Base-by-base conservation (phyloP, 1,140 invertebrate genomes). In the Nylanderia fulva region DNA sequence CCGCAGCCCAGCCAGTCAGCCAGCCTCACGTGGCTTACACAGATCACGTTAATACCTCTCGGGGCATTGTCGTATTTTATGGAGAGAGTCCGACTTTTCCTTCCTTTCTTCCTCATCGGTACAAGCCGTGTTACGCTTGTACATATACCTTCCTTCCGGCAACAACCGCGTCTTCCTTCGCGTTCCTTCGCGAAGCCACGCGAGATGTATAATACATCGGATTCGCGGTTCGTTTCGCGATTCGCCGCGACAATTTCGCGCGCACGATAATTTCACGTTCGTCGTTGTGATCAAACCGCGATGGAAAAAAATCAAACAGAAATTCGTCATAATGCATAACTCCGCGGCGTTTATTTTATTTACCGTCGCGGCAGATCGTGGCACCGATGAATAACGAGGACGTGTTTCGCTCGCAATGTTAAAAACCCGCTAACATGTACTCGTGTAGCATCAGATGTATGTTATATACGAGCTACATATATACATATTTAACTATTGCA, bases 41-140 rank as follows among this genome's bases (percentile, higher is more conserved):
- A 90, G 88, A 90, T 90, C 88, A 90, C 85, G 86, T 90, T 90
- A 89, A 90, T 90, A 84, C 88, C 83, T 87, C 85, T 64, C 61
- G 33, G 83, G 83, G 82, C 60, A 89, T 90, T 85, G 88, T 89
- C 82, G 88, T 90, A 85, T 87, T 90, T 90, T 85, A 90, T 77
- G 66, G 85, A 86, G 84, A 68, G 64, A 58, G 72, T 29, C 52
- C 85, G 79, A 88, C 79, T 86, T 89, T 86, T 89, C 85, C 45
- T 48, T 18, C 45, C 45, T 48, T 48, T 48, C 15, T 4, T 48
- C 13, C 80, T 74, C 85, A 89, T 88, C 75, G 68, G 77, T 58
- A 58, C 15, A 64, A 84, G 9, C 21, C 39, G 45, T 54, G 27
- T 36, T 66, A 24, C 54, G 11, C 18, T 13, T 27, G 18, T 61